These are phyloP conservation scores for Parapristionchus giblindavisi DNA, from an alignment of 2,888 invertebrate species.

Conservation along the genomic window DNA sequence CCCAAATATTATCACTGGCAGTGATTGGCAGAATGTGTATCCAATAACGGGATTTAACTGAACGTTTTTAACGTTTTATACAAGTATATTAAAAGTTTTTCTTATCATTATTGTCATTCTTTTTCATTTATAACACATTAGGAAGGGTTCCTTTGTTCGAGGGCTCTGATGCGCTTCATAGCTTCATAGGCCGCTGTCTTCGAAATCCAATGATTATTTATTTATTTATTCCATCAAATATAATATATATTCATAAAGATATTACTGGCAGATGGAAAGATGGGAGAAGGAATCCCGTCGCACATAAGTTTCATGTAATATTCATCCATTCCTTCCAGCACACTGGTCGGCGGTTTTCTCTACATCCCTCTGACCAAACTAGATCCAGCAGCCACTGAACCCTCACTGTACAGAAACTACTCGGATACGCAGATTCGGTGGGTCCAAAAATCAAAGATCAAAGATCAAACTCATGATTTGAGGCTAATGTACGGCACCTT, in stretches of 20 bases:
- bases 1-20: conserved; percentile 2
- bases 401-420: conserved; percentile 25
- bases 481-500: conserved; percentile 20
- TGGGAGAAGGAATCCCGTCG: too few species aligned
- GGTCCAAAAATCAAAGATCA: not conserved
- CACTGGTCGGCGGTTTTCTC: conserved; percentile 13
- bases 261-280: too few species aligned
- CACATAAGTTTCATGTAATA: not conserved
- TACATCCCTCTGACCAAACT: conserved; percentile 15
- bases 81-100: too few species aligned
- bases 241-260: too few species aligned
- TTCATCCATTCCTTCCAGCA: not conserved
- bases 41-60: too few species aligned
- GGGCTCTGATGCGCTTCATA: too few species aligned
- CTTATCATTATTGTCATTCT: not conserved
- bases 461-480: not conserved
- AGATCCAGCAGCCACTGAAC: conserved; percentile 10
- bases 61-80: too few species aligned
- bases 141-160: too few species aligned
- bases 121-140: not conserved
- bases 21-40: not conserved
- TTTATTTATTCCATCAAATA: too few species aligned
- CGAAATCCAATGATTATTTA: too few species aligned
- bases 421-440: conserved; percentile 15
- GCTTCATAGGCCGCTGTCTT: too few species aligned